Conservation (phyloP, 2,113 vertebrate genomes). For the Bolborhynchus lineola region DNA sequence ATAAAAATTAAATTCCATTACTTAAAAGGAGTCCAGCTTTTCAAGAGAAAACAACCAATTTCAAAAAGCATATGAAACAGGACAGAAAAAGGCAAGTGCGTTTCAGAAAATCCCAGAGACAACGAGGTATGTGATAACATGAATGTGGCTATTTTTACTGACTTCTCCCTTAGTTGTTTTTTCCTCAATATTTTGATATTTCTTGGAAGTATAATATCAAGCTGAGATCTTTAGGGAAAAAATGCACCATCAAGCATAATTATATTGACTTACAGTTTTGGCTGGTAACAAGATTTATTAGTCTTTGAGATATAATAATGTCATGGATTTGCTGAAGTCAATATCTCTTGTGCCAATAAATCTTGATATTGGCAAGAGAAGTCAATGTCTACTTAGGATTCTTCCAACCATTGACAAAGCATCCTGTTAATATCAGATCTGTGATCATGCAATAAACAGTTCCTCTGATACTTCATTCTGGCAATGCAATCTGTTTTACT, state of each 20-base stretch:
- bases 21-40: background rate
- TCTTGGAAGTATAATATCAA: conserved; percentile 56
- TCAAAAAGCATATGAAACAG: background rate
- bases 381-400: conserved; percentile 75
- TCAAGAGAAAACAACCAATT: background rate
- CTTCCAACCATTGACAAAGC: conserved; percentile 67
- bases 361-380: conserved; percentile 74
- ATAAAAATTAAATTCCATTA: background rate
- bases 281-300: conserved; percentile 77
- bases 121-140: background rate
- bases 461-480: conserved; percentile 42
- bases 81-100: background rate
- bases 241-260: conserved; percentile 71
- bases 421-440: conserved; percentile 57
- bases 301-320: conserved; percentile 73
- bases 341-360: conserved; percentile 75
- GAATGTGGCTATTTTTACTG: conserved; percentile 3
- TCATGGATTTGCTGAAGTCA: conserved; percentile 72
- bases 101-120: background rate
- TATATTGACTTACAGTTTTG: conserved; percentile 73
- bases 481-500: conserved; percentile 38
- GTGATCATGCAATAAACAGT: conserved; percentile 11
- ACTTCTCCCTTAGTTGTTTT: background rate
- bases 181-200: conserved; percentile 56
- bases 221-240: conserved; percentile 56